A percentile compares a stretch with the other conserved stretches of the same genome.
phyloP scores from a whole-genome alignment of 2,888 invertebrate species.

The Tetragonula carbonaria region DNA sequence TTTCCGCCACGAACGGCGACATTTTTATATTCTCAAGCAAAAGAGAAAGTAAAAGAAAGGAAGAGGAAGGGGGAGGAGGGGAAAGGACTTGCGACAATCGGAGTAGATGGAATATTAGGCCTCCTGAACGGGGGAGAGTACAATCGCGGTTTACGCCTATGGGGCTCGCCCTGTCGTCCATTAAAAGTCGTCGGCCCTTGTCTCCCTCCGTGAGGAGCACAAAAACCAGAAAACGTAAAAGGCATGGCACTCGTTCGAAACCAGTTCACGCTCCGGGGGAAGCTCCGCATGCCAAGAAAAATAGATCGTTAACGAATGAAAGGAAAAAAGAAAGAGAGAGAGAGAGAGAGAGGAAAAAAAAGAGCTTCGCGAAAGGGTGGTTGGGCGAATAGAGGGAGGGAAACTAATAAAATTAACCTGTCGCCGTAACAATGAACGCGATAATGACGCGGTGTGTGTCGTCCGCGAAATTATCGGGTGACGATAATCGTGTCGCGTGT shows the following conservation, averaged over 20 bases:
- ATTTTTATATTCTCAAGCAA: neutral
- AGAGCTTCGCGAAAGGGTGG: constrained; percentile 2
- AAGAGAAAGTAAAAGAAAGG: neutral
- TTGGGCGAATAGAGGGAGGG: neutral
- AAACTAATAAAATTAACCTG: constrained; percentile 61
- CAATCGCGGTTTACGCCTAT: constrained; percentile 73
- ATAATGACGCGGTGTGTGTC: constrained; percentile 20
- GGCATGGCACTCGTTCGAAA: constrained; percentile 74
- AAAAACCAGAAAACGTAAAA: constrained; percentile 79
- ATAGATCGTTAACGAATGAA: constrained; percentile 70
- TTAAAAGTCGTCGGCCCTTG: constrained; percentile 78
- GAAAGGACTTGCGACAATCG: constrained; percentile 2
- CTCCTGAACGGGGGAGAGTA: constrained; percentile 33
- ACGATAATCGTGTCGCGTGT: neutral
- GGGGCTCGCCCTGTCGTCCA: constrained; percentile 76
- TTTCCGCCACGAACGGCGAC: neutral
- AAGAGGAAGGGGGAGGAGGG: neutral
- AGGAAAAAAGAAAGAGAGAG: neutral
- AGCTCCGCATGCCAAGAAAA: constrained; percentile 67
- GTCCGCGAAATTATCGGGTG: constrained; percentile 8
- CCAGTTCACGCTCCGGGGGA: constrained; percentile 74
- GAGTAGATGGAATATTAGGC: constrained; percentile 45
- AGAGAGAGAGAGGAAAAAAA: neutral
- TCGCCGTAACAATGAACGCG: constrained; percentile 45
- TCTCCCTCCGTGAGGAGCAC: constrained; percentile 74